phyloP scores from a whole-genome alignment of 2,888 invertebrate genomes.

The Xestoiulus laeticollis region DNA sequence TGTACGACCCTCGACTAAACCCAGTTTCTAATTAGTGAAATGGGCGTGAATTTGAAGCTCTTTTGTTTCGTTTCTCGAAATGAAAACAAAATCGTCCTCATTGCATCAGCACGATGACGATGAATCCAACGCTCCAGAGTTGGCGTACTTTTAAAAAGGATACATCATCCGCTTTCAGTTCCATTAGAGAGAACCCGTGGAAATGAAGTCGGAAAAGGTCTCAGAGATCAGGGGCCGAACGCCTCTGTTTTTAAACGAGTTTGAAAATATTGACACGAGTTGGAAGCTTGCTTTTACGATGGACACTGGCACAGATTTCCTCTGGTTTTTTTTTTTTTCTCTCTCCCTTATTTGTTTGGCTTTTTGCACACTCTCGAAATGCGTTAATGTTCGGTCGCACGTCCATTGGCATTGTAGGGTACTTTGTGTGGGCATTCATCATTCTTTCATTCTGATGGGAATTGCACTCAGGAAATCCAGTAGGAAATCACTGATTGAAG shows the following conservation, averaged over 20 bases:
- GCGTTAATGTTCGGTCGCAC: background rate
- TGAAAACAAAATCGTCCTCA: background rate
- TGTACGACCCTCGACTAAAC: background rate
- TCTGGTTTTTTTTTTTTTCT: background rate
- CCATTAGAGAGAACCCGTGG: constrained; percentile 20
- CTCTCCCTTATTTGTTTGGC: background rate
- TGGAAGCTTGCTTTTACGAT: background rate
- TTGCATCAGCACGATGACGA: background rate
- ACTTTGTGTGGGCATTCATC: background rate
- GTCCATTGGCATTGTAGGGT: background rate
- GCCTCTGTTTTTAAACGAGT: constrained; percentile 33
- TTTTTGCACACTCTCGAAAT: background rate
- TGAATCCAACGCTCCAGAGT: too few species aligned
- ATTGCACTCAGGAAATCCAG: constrained; percentile 43
- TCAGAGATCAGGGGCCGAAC: background rate
- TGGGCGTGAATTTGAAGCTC: background rate
- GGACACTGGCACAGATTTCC: background rate
- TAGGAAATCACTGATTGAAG: constrained; percentile 40
- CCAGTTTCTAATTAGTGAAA: constrained; percentile 22
- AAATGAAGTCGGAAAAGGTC: constrained; percentile 8
- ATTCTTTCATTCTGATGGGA: constrained; percentile 13
- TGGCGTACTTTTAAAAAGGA: too few species aligned
- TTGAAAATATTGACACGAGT: background rate
- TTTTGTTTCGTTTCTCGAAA: background rate
- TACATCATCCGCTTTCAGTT: background rate